Base-by-base conservation (phyloP, 2,797 vertebrate species). In the Platalea minor region DNA sequence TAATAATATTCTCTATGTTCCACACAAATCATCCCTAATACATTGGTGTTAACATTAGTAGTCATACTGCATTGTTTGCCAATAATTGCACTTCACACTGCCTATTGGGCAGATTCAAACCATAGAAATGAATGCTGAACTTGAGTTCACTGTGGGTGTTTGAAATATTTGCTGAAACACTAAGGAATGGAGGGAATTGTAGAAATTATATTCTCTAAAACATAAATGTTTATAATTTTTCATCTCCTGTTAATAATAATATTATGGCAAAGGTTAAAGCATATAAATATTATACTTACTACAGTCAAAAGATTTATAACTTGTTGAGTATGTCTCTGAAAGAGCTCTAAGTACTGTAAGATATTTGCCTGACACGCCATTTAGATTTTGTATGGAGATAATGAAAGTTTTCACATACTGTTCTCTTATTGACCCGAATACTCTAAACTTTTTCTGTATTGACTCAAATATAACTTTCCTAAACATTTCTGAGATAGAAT, bases 201-300 rank as follows among this genome's bases (percentile, higher is more conserved):
- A 41, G 46, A 79, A 85, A 79, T 78, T 81, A 37, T 41, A 68
- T 50, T 91, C 43, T 84, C 37, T 82, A 51, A 76, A 86, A 23
- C 33, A n/a, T 73, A 26, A 29, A 19, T 29, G 59, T 87, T 93
- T 89, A 63, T 43, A 20, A 79, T 76, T 89, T 88, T 94, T 93
- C 53, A 72, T 95, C 31, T 89, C 37, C 45, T 15, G 2, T 54
- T 92, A 91, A 70, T 91, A 82, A 46, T 57, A 76, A 24, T 86
- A 61, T 75, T 60, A 68, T 84, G 53, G 46, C 10, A 84, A 84
- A 75, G 21, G 24, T 83, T 88, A 89, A 68, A 88, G 39, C 13
- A 9, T 61, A 68, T 88, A 93, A 91, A 94, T 94, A 68, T 89
- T 96, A 53, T 74, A 56, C n/a, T 85, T 91, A 61, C 29, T 74